phyloP scores from a whole-genome alignment of 1,140 invertebrate species.

The Paralvinella palmiformis region DNA sequence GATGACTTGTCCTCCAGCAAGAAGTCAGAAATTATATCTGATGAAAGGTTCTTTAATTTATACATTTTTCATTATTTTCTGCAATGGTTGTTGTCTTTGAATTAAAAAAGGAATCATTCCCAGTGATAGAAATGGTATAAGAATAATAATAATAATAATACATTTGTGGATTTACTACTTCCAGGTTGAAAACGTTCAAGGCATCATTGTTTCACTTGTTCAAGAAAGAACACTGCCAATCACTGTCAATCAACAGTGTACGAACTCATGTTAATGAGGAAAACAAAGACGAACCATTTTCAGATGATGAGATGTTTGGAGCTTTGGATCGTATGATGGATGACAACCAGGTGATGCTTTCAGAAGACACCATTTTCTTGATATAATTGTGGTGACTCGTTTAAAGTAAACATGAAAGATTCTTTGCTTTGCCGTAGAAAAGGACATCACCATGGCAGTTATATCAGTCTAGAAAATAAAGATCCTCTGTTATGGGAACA shows the following conservation, averaged over 20 bases:
- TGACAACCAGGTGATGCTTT: slow-evolving; percentile 85
- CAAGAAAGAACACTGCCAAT: slow-evolving; percentile 48
- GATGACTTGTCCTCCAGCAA: too few species aligned
- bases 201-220: slow-evolving; percentile 49
- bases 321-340: slow-evolving; percentile 78
- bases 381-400: slow-evolving; percentile 6
- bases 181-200: slow-evolving; percentile 41
- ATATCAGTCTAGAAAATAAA: background rate
- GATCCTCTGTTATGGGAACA: background rate
- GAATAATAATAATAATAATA: background rate
- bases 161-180: slow-evolving; percentile 12
- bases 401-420: background rate
- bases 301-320: slow-evolving; percentile 64
- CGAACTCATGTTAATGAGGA: slow-evolving; percentile 33
- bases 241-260: slow-evolving; percentile 40
- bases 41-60: background rate
- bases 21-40: background rate
- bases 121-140: background rate
- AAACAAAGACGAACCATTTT: slow-evolving; percentile 56
- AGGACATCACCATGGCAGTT: background rate
- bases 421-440: background rate
- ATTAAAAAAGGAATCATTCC: background rate
- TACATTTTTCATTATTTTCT: background rate
- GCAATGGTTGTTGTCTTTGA: background rate
- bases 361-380: slow-evolving; percentile 75